These are phyloP conservation scores for Steatornis caripensis DNA, from an alignment of 2,113 vertebrate species.

Conservation along the genomic window DNA sequence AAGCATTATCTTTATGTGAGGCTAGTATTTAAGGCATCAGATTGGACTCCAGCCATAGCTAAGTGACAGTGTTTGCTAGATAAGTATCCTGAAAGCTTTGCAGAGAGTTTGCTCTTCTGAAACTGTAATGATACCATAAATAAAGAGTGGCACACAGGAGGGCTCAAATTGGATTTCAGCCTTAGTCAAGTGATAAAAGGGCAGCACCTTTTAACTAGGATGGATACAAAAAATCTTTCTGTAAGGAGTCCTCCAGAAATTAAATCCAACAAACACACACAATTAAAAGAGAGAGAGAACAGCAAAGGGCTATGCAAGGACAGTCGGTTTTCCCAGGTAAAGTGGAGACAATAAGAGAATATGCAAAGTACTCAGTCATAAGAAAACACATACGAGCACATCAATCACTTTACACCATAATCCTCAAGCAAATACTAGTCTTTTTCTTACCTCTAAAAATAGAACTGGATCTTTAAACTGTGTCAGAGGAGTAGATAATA, in stretches of 20 bases:
- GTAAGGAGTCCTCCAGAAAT: background rate
- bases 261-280: background rate
- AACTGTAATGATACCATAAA: conserved; percentile 34
- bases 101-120: background rate
- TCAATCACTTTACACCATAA: background rate
- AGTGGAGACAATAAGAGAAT: background rate
- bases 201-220: background rate
- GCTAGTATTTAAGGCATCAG: conserved; percentile 29
- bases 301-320: background rate
- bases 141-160: background rate
- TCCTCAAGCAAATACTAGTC: background rate
- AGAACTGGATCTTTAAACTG: background rate
- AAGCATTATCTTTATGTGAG: conserved; percentile 30
- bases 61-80: background rate
- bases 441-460: conserved; percentile 5
- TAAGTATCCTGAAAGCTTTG: conserved; percentile 18
- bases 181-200: background rate
- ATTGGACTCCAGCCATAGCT: background rate
- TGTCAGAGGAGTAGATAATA: background rate
- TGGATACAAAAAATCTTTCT: background rate
- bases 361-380: background rate
- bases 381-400: background rate
- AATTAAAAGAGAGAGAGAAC: background rate
- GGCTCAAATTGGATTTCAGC: conserved; percentile 18
- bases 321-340: background rate